phyloP scores from a whole-genome alignment of 2,797 vertebrate genomes.

The Macropodus opercularis region DNA sequence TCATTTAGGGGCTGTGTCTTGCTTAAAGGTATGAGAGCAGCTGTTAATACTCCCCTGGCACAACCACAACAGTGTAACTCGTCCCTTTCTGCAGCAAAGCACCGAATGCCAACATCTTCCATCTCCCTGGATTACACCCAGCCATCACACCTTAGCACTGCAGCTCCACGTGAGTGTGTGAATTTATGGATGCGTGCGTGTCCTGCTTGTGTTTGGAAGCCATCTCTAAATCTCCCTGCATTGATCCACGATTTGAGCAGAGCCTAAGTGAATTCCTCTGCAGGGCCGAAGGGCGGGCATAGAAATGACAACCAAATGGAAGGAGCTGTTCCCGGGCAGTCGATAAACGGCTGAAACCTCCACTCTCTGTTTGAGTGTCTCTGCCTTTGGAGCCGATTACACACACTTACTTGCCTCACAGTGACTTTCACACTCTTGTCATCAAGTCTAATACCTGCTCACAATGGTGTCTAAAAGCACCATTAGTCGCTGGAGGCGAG shows the following conservation, averaged over 20 bases:
- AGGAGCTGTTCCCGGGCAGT: slow-evolving; percentile 24
- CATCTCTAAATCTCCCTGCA: slow-evolving; percentile 54
- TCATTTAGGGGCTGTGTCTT: no score
- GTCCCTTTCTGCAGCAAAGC: no score
- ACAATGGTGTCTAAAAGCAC: background rate
- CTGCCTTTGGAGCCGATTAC: slow-evolving; percentile 37
- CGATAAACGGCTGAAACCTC: slow-evolving; percentile 24
- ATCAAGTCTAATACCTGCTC: slow-evolving; percentile 6
- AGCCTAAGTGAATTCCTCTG: slow-evolving; percentile 49
- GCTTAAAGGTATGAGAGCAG: no score
- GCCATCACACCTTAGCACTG: slow-evolving; percentile 17
- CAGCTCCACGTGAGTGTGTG: slow-evolving; percentile 11
- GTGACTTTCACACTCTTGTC: slow-evolving; percentile 27
- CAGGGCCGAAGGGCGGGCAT: slow-evolving; percentile 49
- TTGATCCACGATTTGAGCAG: slow-evolving; percentile 36
- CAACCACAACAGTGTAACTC: no score
- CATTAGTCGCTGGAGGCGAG: background rate
- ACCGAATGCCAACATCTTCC: slow-evolving; percentile 36
- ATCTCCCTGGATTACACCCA: background rate
- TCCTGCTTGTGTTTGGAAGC: slow-evolving; percentile 25
- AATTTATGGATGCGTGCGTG: background rate
- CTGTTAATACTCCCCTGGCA: no score
- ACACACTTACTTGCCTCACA: slow-evolving; percentile 28
- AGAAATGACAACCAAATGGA: slow-evolving; percentile 47
- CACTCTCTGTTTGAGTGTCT: slow-evolving; percentile 22